Conservation (phyloP, 2,888 invertebrate genomes). For the Nephrotoma appendiculata region DNA sequence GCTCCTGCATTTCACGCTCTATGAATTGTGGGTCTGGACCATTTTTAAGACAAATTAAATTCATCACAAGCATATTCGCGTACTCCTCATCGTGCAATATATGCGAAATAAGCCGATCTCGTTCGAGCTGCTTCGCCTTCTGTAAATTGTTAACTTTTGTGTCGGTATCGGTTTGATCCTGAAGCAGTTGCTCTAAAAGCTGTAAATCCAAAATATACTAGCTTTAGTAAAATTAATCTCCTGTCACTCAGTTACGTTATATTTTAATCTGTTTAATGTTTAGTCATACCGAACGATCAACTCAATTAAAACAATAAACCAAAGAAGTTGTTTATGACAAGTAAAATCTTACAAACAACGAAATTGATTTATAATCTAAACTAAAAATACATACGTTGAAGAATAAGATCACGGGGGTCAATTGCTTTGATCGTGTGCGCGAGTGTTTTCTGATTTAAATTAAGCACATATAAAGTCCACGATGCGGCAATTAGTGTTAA, state of each 20-base stretch:
- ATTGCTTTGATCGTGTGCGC: not conserved
- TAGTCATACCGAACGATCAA: not conserved
- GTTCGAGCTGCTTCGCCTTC: constrained; percentile 46
- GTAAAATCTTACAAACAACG: not conserved
- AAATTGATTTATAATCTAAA: not conserved
- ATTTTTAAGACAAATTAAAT: constrained; percentile 45
- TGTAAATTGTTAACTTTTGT: constrained; percentile 53
- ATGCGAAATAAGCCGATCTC: constrained; percentile 42
- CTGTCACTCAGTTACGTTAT: not conserved
- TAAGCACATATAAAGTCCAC: not conserved
- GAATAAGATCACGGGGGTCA: not conserved
- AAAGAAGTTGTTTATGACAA: not conserved
- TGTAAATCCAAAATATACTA: not conserved
- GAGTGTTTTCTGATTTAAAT: not conserved
- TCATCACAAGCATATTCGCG: constrained; percentile 48
- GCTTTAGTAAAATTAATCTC: not conserved
- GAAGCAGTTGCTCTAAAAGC: constrained; percentile 16
- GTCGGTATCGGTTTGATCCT: constrained; percentile 48
- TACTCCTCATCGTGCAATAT: constrained; percentile 48
- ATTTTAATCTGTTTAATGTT: not conserved
- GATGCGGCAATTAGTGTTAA: not conserved
- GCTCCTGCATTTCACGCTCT: constrained; percentile 51
- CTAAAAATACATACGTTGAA: not conserved
- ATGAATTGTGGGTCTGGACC: constrained; percentile 45
- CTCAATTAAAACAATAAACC: not conserved